Evolutionary conservation across 1,140 invertebrate species (phyloP), one percentile per base, ranked within the genome.

Genomic region (Orussus abietinus): DNA sequence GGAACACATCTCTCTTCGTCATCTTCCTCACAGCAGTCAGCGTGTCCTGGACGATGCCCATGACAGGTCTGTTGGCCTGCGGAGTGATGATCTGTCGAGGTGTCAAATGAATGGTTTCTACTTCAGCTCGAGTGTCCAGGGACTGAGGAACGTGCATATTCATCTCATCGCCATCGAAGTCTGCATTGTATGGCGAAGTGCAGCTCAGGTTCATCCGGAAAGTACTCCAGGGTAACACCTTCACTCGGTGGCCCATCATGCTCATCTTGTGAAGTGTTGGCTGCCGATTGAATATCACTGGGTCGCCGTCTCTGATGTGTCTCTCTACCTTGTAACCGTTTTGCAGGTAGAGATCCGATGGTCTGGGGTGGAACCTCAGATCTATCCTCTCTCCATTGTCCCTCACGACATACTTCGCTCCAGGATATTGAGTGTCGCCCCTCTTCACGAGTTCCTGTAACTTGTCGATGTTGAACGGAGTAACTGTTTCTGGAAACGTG

Each of bases 91-190:
- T 98, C 66, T 99, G 95, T 26, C 96, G 75, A 0, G 96, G 94
- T 0, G 97, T 98, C 22, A 98, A 87, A 49, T 96, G 94, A 47
- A 99, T 85, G 64, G 99, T 96, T 69, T 96, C 92, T 9, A 99
- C 92, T 75, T 99, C 97, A 7, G 97, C 97, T 32, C 94, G 74
- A 0, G 97, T 99, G 69, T 99, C 97, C 85, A 99, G 91, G 4
- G 93, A 97, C 63, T 99, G 97, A 0, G 97, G 96, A 2, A 99
- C 92, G 66, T 99, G 97, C 9, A 99, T 72, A 73, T 99, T 99
- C 97, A 99, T 99, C 78, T 99, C 97, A 71, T 99, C 97, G 4
- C 97, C 97, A 71, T 99, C 97, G 78, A 99, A 99, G 80, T 99
- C 97, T 55, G 97, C 97, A 72, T 99, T 99, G 75, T 99, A 99